Evolutionary conservation across 2,797 vertebrate genomes (phyloP).

Genomic region (Bovichtus variegatus): DNA sequence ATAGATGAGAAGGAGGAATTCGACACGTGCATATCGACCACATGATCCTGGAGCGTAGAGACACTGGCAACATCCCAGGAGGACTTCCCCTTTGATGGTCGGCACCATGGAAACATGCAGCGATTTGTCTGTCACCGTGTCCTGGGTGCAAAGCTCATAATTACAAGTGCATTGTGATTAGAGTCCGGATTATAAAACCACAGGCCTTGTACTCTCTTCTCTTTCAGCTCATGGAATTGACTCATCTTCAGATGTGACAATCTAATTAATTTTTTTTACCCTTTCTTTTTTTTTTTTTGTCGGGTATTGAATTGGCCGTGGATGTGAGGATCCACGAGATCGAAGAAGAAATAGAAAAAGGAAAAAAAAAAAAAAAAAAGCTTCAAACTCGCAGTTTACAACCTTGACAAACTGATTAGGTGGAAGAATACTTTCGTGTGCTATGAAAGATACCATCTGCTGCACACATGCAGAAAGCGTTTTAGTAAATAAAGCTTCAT

Average conservation of each 20-base stretch:
- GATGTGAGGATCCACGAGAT: slow-evolving; percentile 9
- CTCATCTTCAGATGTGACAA: slow-evolving; percentile 43
- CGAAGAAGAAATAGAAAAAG: slow-evolving; percentile 2
- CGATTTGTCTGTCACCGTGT: slow-evolving; percentile 53
- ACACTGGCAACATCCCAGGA: slow-evolving; percentile 45
- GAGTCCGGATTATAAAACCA: slow-evolving; percentile 52
- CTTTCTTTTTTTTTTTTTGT: not conserved
- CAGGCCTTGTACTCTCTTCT: slow-evolving; percentile 29
- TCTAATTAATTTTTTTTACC: slow-evolving; percentile 17
- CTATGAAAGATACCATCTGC: slow-evolving; percentile 44
- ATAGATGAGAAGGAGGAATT: not conserved
- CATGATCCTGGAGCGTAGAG: slow-evolving; percentile 23
- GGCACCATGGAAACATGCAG: slow-evolving; percentile 73
- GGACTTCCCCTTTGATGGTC: slow-evolving; percentile 58
- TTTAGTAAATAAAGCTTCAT: not conserved
- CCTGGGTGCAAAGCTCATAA: slow-evolving; percentile 71
- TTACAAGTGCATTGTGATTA: slow-evolving; percentile 74
- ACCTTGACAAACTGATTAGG: slow-evolving; percentile 52
- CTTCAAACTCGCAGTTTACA: slow-evolving; percentile 17
- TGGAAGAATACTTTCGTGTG: slow-evolving; percentile 42
- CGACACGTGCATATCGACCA: slow-evolving; percentile 15
- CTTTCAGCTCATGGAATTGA: slow-evolving; percentile 47
- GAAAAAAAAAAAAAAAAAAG: not conserved
- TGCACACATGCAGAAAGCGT: not conserved
- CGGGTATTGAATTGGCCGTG: slow-evolving; percentile 2